Evolutionary conservation across 2,888 invertebrate species (phyloP), one percentile per base, ranked within the genome.

Genomic region (Polymixis lichenea): DNA sequence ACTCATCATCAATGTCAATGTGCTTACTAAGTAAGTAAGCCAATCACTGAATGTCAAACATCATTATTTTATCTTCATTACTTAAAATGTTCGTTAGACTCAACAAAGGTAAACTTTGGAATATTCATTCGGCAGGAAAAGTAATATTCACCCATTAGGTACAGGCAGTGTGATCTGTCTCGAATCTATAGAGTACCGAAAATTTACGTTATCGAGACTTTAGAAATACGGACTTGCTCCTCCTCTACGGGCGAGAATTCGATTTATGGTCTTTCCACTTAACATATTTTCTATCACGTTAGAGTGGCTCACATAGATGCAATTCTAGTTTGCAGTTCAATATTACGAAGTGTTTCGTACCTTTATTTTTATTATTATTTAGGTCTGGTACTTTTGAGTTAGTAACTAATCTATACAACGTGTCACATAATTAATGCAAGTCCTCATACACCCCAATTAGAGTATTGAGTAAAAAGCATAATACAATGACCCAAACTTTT

Each of bases 211-310:
- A 49, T 56, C 58, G 2, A 25, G 32, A 25, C 51, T 76, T 75
- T 51, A 38, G 17, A 77, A 81, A 77, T 51, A 65, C 65, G 32
- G 32, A 22, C 55, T 69, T 56, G n/a, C 51, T 66, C 60, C 25
- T 28, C 22, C 38, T 53, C 43, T 60, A 49, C 32, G 0, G 15
- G 4, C 3, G 72, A 55, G 61, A 72, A 69, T 60, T 58, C 61
- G 53, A 73, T 73, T 62, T 70, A 70, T 58, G 56, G 46, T 5
- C 56, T 65, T n/a, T 56, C 55, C 55, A 72, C 56, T 77, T 65
- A 65, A 72, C 78, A 58, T 38, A 77, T 56, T 72, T 77, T 69
- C 61, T 17, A 69, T 72, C 65, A 28, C 17, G 25, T 28, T 65
- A n/a, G 15, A 68, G 28, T 67, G 17, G 7, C 32, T 38, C 32